Evolutionary conservation across 2,113 vertebrate genomes (phyloP), one percentile per base, ranked within the genome.

Genomic region (Pterocles burchelli): DNA sequence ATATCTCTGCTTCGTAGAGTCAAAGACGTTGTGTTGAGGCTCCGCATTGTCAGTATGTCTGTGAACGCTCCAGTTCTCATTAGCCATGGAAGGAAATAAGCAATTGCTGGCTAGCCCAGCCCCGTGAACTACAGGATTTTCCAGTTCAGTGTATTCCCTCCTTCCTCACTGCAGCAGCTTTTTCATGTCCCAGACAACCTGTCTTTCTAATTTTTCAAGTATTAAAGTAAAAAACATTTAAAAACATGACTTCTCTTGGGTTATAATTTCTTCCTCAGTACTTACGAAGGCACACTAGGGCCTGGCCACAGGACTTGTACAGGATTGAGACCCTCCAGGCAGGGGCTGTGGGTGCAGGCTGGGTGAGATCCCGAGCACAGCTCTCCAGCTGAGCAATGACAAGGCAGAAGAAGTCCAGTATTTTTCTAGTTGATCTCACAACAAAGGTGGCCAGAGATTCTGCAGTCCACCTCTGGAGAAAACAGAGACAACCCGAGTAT

Each of bases 121-220:
- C 71, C 41, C 51, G 54, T 38, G 71, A 93, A 43, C 41, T 6
- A 96, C 95, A 85, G 91, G 93, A 93, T 95, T 96, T 96, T 96
- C 91, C 91, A 92, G 91, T 95, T 88, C 81, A 88, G 74, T 62
- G n/a, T 96, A 89, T 79, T 89, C 91, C 49, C 21, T 79, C 57
- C 57, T 91, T 85, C 58, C 55, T 82, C 36, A 9, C 61, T 24
- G 2, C 49, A 79, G 49, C 25, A 51, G 13, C 70, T 79, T 49
- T 75, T 62, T 36, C 12, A 26, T 20, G 18, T 62, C 67, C 43
- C n/a, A 73, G 46, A 85, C 85, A 82, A 70, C 0, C 11, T 11
- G 51, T n/a, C 84, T 83, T 96, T 94, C 46, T 79, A 16, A 14
- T 70, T 87, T 90, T 77, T 66, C 1, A 19, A 67, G 26, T 9